These are phyloP conservation scores for Lycia hirtaria DNA, from an alignment of 2,888 invertebrate genomes.

Conservation along the genomic window DNA sequence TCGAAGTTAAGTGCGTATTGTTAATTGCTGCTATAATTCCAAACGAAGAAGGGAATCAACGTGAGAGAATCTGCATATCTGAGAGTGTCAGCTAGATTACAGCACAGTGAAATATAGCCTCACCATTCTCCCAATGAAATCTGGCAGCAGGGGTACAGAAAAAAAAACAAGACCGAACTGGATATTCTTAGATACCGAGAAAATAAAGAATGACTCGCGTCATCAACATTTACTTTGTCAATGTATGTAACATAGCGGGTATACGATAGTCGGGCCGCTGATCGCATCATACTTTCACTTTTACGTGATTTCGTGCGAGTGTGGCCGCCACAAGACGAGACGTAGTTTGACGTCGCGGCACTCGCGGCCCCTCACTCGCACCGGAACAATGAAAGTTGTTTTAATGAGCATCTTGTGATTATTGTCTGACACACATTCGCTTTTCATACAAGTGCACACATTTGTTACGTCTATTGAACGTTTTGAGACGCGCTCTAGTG, in stretches of 20 bases:
- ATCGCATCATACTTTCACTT: slow-evolving; percentile 82
- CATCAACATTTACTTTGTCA: neutral
- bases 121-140: no score
- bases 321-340: slow-evolving; percentile 55
- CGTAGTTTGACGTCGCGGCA: slow-evolving; percentile 54
- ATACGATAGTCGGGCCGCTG: slow-evolving; percentile 49
- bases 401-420: slow-evolving; percentile 57
- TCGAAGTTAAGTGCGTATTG: no score
- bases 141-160: no score
- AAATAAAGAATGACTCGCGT: neutral
- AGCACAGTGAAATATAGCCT: no score
- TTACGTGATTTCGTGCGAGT: slow-evolving; percentile 75
- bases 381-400: slow-evolving; percentile 77
- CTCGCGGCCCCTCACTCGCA: slow-evolving; percentile 59
- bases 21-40: no score
- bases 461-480: slow-evolving; percentile 31
- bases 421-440: slow-evolving; percentile 50
- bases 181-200: no score
- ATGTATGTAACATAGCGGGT: slow-evolving; percentile 36
- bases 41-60: no score
- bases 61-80: no score
- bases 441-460: slow-evolving; percentile 38
- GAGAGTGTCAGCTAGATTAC: no score
- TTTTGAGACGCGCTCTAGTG: slow-evolving; percentile 25
- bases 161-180: no score